Base-by-base conservation (phyloP, 2,113 vertebrate genomes). In the Barnardius zonarius region DNA sequence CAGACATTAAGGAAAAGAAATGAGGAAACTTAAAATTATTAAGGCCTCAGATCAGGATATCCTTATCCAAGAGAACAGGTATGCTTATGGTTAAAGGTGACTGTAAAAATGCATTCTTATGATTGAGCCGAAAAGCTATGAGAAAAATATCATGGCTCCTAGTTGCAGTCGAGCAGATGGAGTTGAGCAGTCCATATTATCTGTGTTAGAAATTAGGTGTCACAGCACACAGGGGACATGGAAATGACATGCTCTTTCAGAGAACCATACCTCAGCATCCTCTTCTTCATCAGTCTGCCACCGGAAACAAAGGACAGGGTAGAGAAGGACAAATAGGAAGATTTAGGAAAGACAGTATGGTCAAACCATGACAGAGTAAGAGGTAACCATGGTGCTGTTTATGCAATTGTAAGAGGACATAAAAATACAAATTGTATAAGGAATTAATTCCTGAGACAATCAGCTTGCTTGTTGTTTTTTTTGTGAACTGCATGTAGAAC, bases 231-330 rank as follows among this genome's bases (percentile, higher is more conserved):
- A 10, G 39, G 37, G 68, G 17, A 73, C 49, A 88, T 54, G 55
- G 90, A 83, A 68, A 87, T 54, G 35, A 77, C 90, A 91, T 97
- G 96, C 92, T 96, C n/a, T 95, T 86, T 67, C 31, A 76, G 69
- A 90, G 52, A 94, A 83, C 72, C 98, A 75, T 98, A 99, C 98
- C 99, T 99, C 98, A 82, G 91, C 82, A 72, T 99, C 98, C 91
- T 99, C 98, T 69, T 99, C 99, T 96, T 99, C 99, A 97, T 99
- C 99, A 13, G 98, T 99, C 99, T 99, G 98, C 95, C 96, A 96
- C 76, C 96, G 73, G 93, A 94, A 82, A 97, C 74, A 97, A 92
- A 94, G 79, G 83, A 95, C 84, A 97, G 96, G 73, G 87, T 83
- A 92, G 80, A 97, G 96, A 97, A 98, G 95, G 94, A 97, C 85